Percentiles rank a stretch among this genome's conserved stretches.
Evolutionary conservation across 2,888 invertebrate species (phyloP).

Genomic region (Callimorpha dominula): DNA sequence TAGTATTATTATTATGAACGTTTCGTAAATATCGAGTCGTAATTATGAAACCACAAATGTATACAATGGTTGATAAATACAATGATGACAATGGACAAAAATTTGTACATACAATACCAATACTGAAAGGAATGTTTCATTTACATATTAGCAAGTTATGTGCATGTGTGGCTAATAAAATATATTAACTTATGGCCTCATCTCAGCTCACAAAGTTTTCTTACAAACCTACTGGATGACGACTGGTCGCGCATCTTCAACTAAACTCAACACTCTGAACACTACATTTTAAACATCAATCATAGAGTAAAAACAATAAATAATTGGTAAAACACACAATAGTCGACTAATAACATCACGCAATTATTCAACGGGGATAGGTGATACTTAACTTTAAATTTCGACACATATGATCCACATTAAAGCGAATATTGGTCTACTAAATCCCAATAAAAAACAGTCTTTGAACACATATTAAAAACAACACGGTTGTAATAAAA

Average conservation of each 20-base stretch:
- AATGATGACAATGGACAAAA: conserved; percentile 37
- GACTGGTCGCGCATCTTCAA: conserved; percentile 46
- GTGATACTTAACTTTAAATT: conserved; percentile 8
- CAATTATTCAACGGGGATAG: conserved; percentile 7
- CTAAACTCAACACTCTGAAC: conserved; percentile 46
- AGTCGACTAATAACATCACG: conserved; percentile 16
- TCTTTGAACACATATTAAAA: conserved; percentile 58
- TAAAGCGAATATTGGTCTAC: conserved; percentile 54
- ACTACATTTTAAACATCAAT: conserved; percentile 47
- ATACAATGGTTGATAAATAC: conserved; percentile 32
- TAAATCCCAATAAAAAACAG: conserved; percentile 59
- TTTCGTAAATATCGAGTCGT: conserved; percentile 9
- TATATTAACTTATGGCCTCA: conserved; percentile 68
- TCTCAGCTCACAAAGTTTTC: conserved; percentile 79
- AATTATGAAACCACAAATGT: conserved; percentile 6
- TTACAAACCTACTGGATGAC: conserved; percentile 82
- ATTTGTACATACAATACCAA: conserved; percentile 67
- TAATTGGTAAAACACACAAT: conserved; percentile 19
- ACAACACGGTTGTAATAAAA: conserved; percentile 45
- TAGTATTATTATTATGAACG: conserved; percentile 9
- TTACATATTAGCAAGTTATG: conserved; percentile 45
- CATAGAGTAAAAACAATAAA: conserved; percentile 42
- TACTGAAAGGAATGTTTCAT: conserved; percentile 77
- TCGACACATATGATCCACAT: conserved; percentile 1
- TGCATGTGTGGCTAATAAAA: conserved; percentile 43